Conservation (phyloP, 2,797 vertebrate species). For the Anas bahamensis region DNA sequence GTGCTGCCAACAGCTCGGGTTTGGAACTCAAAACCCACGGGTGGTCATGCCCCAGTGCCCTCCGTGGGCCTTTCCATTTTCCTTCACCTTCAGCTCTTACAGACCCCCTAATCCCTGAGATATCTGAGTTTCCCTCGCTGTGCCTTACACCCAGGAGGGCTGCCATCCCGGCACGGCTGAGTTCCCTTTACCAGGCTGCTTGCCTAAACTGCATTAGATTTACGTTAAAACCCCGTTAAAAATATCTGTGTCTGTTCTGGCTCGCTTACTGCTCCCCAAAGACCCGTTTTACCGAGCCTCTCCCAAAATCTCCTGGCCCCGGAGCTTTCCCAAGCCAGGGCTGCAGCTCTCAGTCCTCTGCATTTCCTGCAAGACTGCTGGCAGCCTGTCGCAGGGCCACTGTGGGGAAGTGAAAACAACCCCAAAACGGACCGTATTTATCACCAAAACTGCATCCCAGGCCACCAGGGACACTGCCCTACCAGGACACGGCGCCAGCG, state of each 20-base stretch:
- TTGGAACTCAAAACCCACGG: background rate
- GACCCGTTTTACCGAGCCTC: background rate
- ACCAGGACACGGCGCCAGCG: background rate
- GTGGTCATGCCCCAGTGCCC: rapidly evolving
- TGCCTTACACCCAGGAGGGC: background rate
- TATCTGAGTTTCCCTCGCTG: background rate
- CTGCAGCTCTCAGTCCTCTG: background rate
- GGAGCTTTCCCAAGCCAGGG: background rate
- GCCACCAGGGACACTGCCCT: background rate
- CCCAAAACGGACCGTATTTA: rapidly evolving
- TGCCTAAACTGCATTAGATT: background rate
- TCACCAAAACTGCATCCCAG: background rate
- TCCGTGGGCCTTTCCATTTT: background rate
- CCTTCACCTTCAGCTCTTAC: background rate
- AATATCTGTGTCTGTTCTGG: background rate
- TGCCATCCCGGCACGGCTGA: background rate
- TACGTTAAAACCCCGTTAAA: background rate
- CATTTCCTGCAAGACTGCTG: background rate
- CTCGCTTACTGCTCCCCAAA: background rate
- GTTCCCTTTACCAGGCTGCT: background rate
- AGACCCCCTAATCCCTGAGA: background rate
- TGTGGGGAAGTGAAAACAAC: background rate
- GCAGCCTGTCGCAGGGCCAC: background rate
- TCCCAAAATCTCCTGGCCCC: background rate
- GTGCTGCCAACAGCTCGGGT: background rate